Base-by-base conservation (phyloP, 92 coral and sea anemone genomes). In the Actinernus sp. region DNA sequence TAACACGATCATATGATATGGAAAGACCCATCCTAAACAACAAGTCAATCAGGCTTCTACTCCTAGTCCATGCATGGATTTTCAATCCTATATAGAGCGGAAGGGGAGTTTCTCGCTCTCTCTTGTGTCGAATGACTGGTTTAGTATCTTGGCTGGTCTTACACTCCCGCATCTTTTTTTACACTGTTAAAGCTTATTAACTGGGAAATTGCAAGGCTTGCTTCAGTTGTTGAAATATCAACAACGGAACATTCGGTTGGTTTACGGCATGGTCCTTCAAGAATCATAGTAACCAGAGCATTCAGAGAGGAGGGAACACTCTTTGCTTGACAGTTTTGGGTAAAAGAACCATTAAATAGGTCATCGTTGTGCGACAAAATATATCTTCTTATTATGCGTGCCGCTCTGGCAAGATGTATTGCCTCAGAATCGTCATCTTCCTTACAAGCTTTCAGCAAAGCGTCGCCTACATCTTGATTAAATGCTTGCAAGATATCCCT, bases 211-310 rank as follows among this genome's bases (percentile, higher is more conserved):
- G 71, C 37, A 20, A 66, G 29, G 30, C 76, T 58, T 11, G 61
- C 65, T 47, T 53, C 44, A 39, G 20, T 74, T 43, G 64, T 39
- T 62, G 73, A 63, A 45, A 74, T 23, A 19, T 73, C 61, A 63
- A 57, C 68, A n/a, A n/a, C n/a, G n/a, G n/a, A 37, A 37, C 18
- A 17, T 26, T 16, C 44, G 51, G 62, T 46, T 63, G 32, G 31
- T n/a, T n/a, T n/a, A n/a, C n/a, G n/a, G 38, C 63, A 73, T 39
- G 83, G 69, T 36, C 88, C 77, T 40, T 73, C 68, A 12, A 81
- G 55, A 81, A 81, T 81, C 70, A 81, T 71, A 61, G 53, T 44
- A 19, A 80, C 55, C 28, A 72, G 37, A 20, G 74, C 73, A 32
- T 63, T 63, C 49, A 80, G 31, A 4, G 86, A 70, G 11, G 74